A percentile compares a stretch with the other conserved stretches of the same genome.
These are phyloP conservation scores for Ailuropoda melanoleuca DNA, from an alignment of 2,113 vertebrate species.

Conservation along the genomic window DNA sequence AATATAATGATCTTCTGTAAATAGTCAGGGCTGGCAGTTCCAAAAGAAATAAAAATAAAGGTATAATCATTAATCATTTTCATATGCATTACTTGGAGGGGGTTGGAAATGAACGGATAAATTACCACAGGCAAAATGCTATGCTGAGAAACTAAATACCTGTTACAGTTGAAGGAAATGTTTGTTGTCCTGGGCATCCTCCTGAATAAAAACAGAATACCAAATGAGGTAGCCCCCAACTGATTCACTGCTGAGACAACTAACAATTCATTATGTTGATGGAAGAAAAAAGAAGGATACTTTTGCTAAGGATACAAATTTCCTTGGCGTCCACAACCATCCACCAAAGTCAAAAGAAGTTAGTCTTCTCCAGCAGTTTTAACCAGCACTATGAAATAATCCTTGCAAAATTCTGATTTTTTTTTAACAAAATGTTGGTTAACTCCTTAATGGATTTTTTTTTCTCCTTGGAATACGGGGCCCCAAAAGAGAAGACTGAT, in stretches of 20 bases:
- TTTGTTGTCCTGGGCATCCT: slow-evolving; percentile 27
- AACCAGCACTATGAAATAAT: not conserved
- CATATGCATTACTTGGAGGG: slow-evolving; percentile 56
- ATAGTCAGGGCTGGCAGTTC: slow-evolving; percentile 69
- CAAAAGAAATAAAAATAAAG: slow-evolving; percentile 79
- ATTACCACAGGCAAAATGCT: slow-evolving; percentile 59
- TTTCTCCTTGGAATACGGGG: not conserved
- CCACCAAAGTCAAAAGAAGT: slow-evolving; percentile 11
- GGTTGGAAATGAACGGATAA: slow-evolving; percentile 59
- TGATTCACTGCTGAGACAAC: not conserved
- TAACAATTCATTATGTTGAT: slow-evolving; percentile 35
- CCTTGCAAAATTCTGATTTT: not conserved
- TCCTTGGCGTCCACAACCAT: not conserved
- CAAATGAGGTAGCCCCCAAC: not conserved
- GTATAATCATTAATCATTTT: slow-evolving; percentile 78
- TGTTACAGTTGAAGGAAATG: slow-evolving; percentile 48
- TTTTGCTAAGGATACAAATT: slow-evolving; percentile 21
- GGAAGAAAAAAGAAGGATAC: not conserved
- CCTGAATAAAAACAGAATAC: not conserved
- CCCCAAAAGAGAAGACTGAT: not conserved
- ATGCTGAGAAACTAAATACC: slow-evolving; percentile 42
- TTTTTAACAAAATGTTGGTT: not conserved
- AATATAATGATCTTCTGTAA: slow-evolving; percentile 78
- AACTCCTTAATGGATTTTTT: slow-evolving; percentile 19
- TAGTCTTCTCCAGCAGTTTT: not conserved